Evolutionary conservation across 2,113 vertebrate genomes (phyloP).

Genomic region (Fregetta grallaria): DNA sequence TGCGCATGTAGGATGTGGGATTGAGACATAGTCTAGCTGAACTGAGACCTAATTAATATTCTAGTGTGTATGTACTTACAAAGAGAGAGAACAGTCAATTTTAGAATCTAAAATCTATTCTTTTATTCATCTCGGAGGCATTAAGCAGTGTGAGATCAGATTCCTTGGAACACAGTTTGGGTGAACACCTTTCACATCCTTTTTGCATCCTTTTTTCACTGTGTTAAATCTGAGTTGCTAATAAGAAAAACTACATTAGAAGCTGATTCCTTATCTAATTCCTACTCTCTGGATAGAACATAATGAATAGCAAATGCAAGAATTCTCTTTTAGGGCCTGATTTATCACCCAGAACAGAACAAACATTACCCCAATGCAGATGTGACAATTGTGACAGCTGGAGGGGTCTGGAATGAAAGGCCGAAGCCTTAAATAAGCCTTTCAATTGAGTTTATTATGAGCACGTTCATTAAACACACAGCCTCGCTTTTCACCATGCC

Average conservation of each 20-base stretch:
- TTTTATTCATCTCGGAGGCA: neutral
- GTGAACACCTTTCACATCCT: neutral
- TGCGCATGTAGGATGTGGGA: neutral
- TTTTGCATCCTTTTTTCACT: neutral
- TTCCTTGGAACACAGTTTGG: neutral
- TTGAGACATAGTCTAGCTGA: neutral
- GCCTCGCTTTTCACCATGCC: neutral
- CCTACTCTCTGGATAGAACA: neutral
- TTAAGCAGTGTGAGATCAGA: neutral
- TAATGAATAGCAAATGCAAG: neutral
- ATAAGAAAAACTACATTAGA: neutral
- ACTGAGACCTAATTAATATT: neutral
- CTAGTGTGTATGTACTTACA: neutral
- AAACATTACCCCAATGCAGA: neutral
- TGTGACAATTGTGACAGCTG: slow-evolving; percentile 20
- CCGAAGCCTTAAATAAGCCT: slow-evolving; percentile 30
- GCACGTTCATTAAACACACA: neutral
- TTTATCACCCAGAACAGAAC: slow-evolving; percentile 38
- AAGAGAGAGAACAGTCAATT: neutral
- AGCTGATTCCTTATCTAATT: neutral
- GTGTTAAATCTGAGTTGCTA: neutral
- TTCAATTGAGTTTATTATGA: slow-evolving; percentile 13
- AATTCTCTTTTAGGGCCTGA: neutral
- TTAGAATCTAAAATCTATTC: neutral
- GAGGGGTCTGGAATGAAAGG: neutral